Evolutionary conservation across 1,140 invertebrate genomes (phyloP), one percentile per base, ranked within the genome.

Genomic region (Drosophila mayri): DNA sequence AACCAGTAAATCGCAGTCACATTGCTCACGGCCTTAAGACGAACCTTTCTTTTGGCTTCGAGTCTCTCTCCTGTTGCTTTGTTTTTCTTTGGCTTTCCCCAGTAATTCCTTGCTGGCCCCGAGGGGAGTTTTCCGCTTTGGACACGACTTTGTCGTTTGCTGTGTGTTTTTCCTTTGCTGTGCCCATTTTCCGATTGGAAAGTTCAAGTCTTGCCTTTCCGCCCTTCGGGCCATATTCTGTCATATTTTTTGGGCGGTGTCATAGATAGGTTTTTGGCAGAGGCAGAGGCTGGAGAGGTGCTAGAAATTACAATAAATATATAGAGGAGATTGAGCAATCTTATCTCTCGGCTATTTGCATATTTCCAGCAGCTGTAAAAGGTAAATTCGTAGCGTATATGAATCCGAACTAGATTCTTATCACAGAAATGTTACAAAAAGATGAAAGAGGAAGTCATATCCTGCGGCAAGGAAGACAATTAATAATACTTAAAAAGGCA

Each of bases 401-500:
- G 79, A 84, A 85, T 74, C 76, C 35, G 35, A 79, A 84, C 81
- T 67, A 79, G 74, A 81, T 90, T 70, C 55, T 61, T 90, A 84
- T 81, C 73, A 43, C 65, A 65, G 3, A 72, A 72, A 71, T 54
- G 57, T 54, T 50, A 40, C 46, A 18, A 28, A 18, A 35, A 64
- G 60, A 68, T 49, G 61, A 57, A 46, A 71, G 41, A 12, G 28
- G 49, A 3, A 32, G 12, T 16, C 59, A 84, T 78, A 67, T 84
- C 84, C 80, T 88, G 84, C 63, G 84, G 84, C 81, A 85, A 71
- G 86, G 62, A 61, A 90, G 78, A 85, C 81, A 90, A 90, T 90
- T 90, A 90, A 90, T 90, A 90, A 90, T 90, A 86, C 85, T 85
- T 90, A 90, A 90, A 88, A 81, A 73, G 71, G 81, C 78, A 76